These are phyloP conservation scores for Brassicogethes aeneus DNA, from an alignment of 2,888 invertebrate species.

Conservation along the genomic window DNA sequence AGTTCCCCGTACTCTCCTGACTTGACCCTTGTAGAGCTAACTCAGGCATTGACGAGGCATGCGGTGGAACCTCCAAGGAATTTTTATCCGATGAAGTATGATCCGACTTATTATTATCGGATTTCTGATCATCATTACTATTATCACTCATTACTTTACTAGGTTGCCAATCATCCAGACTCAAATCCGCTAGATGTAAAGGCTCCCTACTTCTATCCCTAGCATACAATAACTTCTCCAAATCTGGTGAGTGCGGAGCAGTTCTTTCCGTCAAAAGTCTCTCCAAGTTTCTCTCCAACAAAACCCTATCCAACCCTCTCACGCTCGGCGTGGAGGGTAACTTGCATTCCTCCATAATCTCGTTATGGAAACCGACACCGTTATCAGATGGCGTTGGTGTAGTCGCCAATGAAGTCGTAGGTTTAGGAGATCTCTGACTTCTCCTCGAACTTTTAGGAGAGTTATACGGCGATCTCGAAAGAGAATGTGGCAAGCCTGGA, in stretches of 20 bases:
- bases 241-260: slow-evolving; percentile 34
- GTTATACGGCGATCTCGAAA: slow-evolving; percentile 41
- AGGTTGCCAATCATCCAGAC: slow-evolving; percentile 48
- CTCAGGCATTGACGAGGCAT: slow-evolving; percentile 57
- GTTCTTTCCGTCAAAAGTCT: slow-evolving; percentile 46
- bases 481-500: slow-evolving; percentile 20
- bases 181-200: slow-evolving; percentile 50
- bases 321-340: slow-evolving; percentile 25
- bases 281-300: slow-evolving; percentile 60
- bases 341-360: slow-evolving; percentile 21
- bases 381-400: slow-evolving; percentile 35
- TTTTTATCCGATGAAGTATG: slow-evolving; percentile 25
- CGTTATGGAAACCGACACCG: slow-evolving; percentile 18
- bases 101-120: slow-evolving; percentile 31
- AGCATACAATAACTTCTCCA: slow-evolving; percentile 45
- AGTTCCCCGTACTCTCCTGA: slow-evolving; percentile 21
- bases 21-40: slow-evolving; percentile 38
- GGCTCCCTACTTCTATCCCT: slow-evolving; percentile 52
- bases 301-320: slow-evolving; percentile 56
- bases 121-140: slow-evolving; percentile 22
- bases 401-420: slow-evolving; percentile 38
- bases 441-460: slow-evolving; percentile 49
- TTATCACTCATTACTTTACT: slow-evolving; percentile 26
- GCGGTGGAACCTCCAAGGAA: slow-evolving; percentile 32
- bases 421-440: slow-evolving; percentile 42